These are phyloP conservation scores for Columbina picui DNA, from an alignment of 2,113 vertebrate species.

Conservation along the genomic window DNA sequence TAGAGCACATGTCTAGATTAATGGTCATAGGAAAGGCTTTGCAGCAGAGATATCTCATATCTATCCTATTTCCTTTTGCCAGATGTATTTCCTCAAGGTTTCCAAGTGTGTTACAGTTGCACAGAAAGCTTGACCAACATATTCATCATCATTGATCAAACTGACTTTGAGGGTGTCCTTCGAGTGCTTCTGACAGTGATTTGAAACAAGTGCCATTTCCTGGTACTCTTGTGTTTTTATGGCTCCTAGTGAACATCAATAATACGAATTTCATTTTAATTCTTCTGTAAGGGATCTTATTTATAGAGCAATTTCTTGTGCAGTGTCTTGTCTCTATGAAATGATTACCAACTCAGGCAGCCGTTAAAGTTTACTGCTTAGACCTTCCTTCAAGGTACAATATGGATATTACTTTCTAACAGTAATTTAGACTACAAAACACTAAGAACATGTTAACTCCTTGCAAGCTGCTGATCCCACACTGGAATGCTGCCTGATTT, in stretches of 20 bases:
- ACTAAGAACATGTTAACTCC: constrained; percentile 58
- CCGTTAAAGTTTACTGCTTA: constrained; percentile 82
- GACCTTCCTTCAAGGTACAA: constrained; percentile 78
- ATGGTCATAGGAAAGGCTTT: background rate
- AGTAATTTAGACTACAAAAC: constrained; percentile 73
- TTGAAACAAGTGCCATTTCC: constrained; percentile 74
- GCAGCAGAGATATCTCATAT: background rate
- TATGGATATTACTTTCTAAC: constrained; percentile 77
- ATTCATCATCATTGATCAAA: constrained; percentile 69
- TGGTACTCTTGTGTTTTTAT: constrained; percentile 70
- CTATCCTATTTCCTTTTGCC: constrained; percentile 25
- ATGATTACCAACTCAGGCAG: constrained; percentile 80
- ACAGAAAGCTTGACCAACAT: constrained; percentile 32
- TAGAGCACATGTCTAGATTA: background rate
- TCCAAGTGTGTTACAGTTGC: constrained; percentile 37
- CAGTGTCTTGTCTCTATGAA: constrained; percentile 81
- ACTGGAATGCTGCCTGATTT: background rate
- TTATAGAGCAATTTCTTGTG: constrained; percentile 81
- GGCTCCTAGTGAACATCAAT: constrained; percentile 75
- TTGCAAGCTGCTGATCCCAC: constrained; percentile 1
- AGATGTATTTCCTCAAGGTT: constrained; percentile 70
- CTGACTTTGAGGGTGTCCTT: constrained; percentile 76
- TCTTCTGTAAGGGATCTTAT: constrained; percentile 81
- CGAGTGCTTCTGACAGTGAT: constrained; percentile 61
- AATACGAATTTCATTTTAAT: constrained; percentile 84